Conservation (phyloP, 1,140 invertebrate species). For the Macrobrachium nipponense region DNA sequence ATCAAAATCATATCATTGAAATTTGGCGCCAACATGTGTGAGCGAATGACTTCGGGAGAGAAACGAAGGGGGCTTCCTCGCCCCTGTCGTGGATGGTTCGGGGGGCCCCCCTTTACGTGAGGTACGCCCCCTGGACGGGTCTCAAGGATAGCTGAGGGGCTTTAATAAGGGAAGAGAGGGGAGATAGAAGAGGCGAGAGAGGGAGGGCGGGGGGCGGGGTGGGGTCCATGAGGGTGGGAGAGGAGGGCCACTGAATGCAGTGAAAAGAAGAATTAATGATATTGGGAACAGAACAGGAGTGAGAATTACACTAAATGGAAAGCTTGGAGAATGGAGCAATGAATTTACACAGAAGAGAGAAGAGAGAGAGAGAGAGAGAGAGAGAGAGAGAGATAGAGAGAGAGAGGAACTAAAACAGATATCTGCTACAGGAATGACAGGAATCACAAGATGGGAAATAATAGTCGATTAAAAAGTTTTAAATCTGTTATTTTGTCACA, state of each 20-base stretch:
- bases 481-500: too few relatives aligned
- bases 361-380: not conserved
- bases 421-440: not conserved
- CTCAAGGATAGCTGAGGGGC: not conserved
- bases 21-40: conserved; percentile 50
- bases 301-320: not conserved
- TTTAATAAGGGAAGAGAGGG: not conserved
- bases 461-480: not conserved
- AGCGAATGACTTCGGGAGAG: conserved; percentile 45
- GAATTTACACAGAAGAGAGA: not conserved
- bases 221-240: not conserved
- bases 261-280: not conserved
- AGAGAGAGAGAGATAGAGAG: not conserved
- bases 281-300: not conserved
- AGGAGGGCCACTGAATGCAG: not conserved
- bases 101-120: not conserved
- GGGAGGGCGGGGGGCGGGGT: not conserved
- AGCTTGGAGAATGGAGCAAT: not conserved
- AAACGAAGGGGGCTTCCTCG: conserved; percentile 22
- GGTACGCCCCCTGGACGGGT: not conserved
- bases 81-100: not conserved
- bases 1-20: conserved; percentile 58
- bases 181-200: conserved; percentile 1
- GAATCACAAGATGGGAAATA: not conserved
- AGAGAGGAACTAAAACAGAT: not conserved